Evolutionary conservation across 2,797 vertebrate species (phyloP), one percentile per base, ranked within the genome.

Genomic region (Pteropus rufus): DNA sequence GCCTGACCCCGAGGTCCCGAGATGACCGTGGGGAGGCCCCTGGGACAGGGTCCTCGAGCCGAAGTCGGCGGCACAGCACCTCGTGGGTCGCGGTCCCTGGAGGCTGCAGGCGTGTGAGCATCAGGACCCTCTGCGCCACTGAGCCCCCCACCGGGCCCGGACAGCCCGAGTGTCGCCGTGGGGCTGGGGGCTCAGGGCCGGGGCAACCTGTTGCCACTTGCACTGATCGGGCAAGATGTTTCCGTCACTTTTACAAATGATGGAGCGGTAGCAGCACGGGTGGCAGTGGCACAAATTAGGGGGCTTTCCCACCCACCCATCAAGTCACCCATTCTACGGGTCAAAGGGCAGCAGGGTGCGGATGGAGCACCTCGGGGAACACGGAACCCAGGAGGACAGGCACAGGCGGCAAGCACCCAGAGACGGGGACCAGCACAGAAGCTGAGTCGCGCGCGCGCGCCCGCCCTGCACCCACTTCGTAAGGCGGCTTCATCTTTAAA

Each of bases 151-250:
- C 54, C 54, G 34, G 67, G 31, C 49, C 21, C 11, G n/a, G 3
- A 24, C 5, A 29, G 67, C 11, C 80, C 19, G 1, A 7, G 31
- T 31, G 3, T 2, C n/a, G 11, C 1, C 36, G 31, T 0, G 1
- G 49, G 15, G 19, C 29, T 0, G 9, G 64, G 24, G 1, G 18
- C 14, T 5, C 58, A 31, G 1, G 56, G 31, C 2, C 8, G 3
- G 21, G 23, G 67, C 2, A 15, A 34, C 34, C 34, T 34, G 34
- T 34, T 34, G 34, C 3, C 39, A n/a, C 2, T 3, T 3, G 10
- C 1, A 1, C 36, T 0, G 26, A 1, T 5, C 0, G 1, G 0
- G 1, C 11, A 14, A 8, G 1, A 0, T 7, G 12, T 24, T 16
- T 15, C 41, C 14, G 5, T 11, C 21, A 2, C 23, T 7, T 18